Evolutionary conservation across 2,888 invertebrate genomes (phyloP).

Genomic region (Drosophila limbata): DNA sequence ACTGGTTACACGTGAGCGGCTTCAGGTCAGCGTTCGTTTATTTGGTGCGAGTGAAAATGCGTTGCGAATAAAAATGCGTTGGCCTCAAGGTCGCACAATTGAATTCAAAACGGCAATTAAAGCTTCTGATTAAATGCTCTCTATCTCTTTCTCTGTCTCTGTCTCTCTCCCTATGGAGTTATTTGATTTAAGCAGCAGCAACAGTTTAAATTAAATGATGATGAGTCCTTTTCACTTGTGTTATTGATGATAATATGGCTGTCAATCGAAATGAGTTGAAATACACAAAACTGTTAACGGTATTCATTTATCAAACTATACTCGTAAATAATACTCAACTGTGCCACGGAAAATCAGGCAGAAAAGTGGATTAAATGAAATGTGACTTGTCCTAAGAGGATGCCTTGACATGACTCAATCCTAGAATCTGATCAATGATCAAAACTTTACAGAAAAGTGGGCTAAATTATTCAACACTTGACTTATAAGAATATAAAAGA

Average conservation of each 20-base stretch:
- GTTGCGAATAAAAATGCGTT: slow-evolving; percentile 45
- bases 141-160: background rate
- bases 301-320: slow-evolving; percentile 9
- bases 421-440: too few relatives aligned
- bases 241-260: slow-evolving; percentile 37
- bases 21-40: slow-evolving; percentile 60
- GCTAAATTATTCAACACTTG: too few relatives aligned
- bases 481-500: too few relatives aligned
- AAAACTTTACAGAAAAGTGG: too few relatives aligned
- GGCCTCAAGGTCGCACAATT: slow-evolving; percentile 58
- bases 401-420: too few relatives aligned
- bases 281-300: slow-evolving; percentile 10
- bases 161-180: background rate
- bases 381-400: too few relatives aligned
- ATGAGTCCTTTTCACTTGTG: slow-evolving; percentile 42
- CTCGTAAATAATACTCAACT: slow-evolving; percentile 2
- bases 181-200: slow-evolving; percentile 24
- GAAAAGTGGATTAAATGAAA: too few relatives aligned
- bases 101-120: slow-evolving; percentile 61
- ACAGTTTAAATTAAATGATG: slow-evolving; percentile 40
- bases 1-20: slow-evolving; percentile 50
- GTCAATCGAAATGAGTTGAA: slow-evolving; percentile 8
- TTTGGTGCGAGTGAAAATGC: slow-evolving; percentile 30
- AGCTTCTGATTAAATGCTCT: slow-evolving; percentile 38
- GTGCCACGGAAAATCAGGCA: background rate